Evolutionary conservation across 92 coral and sea anemone genomes (phyloP).

Genomic region (Actinernus sp.): DNA sequence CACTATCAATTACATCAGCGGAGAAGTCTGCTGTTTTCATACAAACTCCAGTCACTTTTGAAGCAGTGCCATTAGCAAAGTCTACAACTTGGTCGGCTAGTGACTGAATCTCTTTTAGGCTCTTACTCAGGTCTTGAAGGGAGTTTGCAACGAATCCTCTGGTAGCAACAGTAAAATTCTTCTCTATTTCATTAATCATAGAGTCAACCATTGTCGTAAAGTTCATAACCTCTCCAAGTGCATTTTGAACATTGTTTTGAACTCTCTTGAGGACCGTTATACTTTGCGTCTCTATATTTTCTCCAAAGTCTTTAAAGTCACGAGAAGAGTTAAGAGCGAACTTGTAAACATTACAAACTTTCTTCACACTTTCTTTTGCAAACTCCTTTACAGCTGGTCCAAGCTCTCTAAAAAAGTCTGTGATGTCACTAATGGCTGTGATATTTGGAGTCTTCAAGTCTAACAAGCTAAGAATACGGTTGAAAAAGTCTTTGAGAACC

Average conservation of each 20-base stretch:
- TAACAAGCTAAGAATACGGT: slow-evolving; percentile 46
- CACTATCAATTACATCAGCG: slow-evolving; percentile 78
- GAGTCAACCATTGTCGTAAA: slow-evolving; percentile 82
- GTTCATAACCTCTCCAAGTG: slow-evolving; percentile 70
- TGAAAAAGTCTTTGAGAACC: slow-evolving; percentile 70
- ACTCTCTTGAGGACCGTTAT: slow-evolving; percentile 65
- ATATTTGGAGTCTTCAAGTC: slow-evolving; percentile 70
- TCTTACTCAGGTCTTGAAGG: slow-evolving; percentile 64
- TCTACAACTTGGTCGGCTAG: slow-evolving; percentile 80
- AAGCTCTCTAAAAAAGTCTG: slow-evolving; percentile 84
- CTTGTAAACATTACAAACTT: slow-evolving; percentile 76
- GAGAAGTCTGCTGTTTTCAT: slow-evolving; percentile 78
- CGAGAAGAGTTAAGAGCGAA: slow-evolving; percentile 80
- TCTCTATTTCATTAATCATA: slow-evolving; percentile 72
- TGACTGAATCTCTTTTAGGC: slow-evolving; percentile 68
- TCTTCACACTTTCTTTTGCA: slow-evolving; percentile 61
- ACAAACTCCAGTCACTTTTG: slow-evolving; percentile 80
- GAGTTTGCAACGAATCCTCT: slow-evolving; percentile 70
- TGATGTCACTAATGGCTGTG: slow-evolving; percentile 83
- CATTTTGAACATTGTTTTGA: slow-evolving; percentile 60
- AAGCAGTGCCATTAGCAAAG: slow-evolving; percentile 84
- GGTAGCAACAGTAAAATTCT: slow-evolving; percentile 72
- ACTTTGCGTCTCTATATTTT: slow-evolving; percentile 73
- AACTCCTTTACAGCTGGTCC: slow-evolving; percentile 67
- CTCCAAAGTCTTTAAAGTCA: slow-evolving; percentile 73